Evolutionary conservation across 64 coral and sea anemone genomes (phyloP), one percentile per base, ranked within the genome.

Genomic region (Pocillopora verrucosa): DNA sequence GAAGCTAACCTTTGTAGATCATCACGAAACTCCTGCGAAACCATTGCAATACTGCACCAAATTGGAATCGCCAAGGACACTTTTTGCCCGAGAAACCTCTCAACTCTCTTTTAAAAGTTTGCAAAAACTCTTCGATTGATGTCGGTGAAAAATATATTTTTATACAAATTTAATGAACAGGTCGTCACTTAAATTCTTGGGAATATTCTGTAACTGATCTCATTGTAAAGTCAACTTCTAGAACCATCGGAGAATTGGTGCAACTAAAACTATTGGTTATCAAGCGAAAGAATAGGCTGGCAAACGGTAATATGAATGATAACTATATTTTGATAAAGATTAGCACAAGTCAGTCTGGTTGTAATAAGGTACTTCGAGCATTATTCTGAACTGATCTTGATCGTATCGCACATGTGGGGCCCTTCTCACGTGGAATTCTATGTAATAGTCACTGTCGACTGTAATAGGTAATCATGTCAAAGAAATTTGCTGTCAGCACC

Each of bases 171-270:
- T 51, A 63, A 81, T 30, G 67, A 7, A 20, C 10, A 11, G 17
- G 16, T 58, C 36, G 20, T 37, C 16, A 56, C 13, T 72, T 11
- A 85, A 85, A 85, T 85, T 85, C 82, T 65, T 25, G 13, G 20
- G 38, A 56, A 85, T 70, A 72, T 37, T 85, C 63, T 69, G 17
- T 9, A 13, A 56, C 20, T 14, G 82, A 83, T 83, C 68, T 4
- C 34, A 67, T 65, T 12, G n/a, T 9, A 56, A 70, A 5, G 26
- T 6, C 15, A 13, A 6, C 11, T 9, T 85, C 63, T 70, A 85
- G 82, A 85, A 85, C 34, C 35, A 72, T 72, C 82, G 36, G 36
- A 72, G 64, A 85, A 85, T 56, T 9, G 67, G 24, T 68, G 65
- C 15, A 22, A 68, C 65, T 16, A 7, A 22, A 68, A 68, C 16